Evolutionary conservation across 2,113 vertebrate species (phyloP), one percentile per base, ranked within the genome.

Genomic region (Naja naja): DNA sequence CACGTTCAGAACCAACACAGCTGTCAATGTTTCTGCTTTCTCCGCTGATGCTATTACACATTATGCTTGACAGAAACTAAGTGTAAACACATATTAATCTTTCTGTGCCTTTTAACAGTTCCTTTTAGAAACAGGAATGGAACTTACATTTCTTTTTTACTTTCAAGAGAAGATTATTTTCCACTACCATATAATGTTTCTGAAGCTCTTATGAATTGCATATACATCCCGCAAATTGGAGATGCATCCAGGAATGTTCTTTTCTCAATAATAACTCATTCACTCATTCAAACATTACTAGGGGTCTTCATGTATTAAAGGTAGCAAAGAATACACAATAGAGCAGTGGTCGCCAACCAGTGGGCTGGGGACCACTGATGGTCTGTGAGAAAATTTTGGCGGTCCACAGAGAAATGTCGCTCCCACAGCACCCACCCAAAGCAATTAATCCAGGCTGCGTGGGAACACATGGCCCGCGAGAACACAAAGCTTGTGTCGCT

Each of bases 1-100:
- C 52, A 20, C 43, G 88, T 87, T 49, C 47, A 64, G 58, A 74
- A 49, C 58, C 25, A 87, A 52, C 81, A 20, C 92, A 91, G 92
- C 94, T 88, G 52, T 74, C 81, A 92, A 54, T 39, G 88, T 93
- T 87, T 88, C 90, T 93, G 49, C 55, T 91, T 93, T 88, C 56
- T 25, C 53, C 60, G 49, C 43, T 81, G 47, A 25, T 90, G 87
- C 52, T 30, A 30, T 89, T 64, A 47, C 60, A 87, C 56, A 55
- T 87, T 87, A 23, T 90, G 34, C 3, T 54, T 14, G 56, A 30
- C 45, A 49, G 86, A 86, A 43, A 90, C 30, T 43, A 23, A 53
- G 47, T 43, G 23, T 87, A 90, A 90, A 74, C 27, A 90, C 53
- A n/a, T 49, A 30, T 16, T 20, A 18, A 55, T 10, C 34, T 64